These are phyloP conservation scores for Dasyurus viverrinus DNA, from an alignment of 2,113 vertebrate genomes.

Conservation along the genomic window DNA sequence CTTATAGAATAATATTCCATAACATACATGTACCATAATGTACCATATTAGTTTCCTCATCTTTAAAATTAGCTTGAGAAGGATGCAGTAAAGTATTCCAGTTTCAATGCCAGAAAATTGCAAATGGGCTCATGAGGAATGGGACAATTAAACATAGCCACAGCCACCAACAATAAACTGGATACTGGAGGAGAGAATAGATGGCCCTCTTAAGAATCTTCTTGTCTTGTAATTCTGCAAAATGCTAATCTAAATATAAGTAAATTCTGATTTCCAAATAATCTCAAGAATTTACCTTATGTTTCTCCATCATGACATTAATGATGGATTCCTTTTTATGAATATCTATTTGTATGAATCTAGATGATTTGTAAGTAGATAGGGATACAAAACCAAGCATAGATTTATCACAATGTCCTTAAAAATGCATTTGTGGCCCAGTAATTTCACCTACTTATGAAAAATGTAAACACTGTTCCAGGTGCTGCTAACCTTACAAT, in stretches of 20 bases:
- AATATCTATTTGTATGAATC: neutral
- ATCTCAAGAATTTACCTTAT: neutral
- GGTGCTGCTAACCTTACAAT: neutral
- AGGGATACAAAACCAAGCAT: neutral
- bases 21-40: too few species aligned
- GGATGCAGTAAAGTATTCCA: neutral
- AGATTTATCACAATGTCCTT: neutral
- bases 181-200: neutral
- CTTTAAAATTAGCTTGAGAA: neutral
- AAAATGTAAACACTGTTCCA: neutral
- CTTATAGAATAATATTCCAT: too few species aligned
- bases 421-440: neutral
- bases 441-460: neutral
- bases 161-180: neutral
- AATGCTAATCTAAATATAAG: neutral
- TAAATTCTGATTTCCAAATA: neutral
- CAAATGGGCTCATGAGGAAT: neutral
- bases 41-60: neutral
- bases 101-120: neutral
- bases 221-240: neutral
- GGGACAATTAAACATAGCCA: neutral
- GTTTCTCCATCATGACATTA: neutral
- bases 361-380: neutral
- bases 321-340: neutral
- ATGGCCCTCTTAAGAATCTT: neutral